Evolutionary conservation across 1,140 invertebrate species (phyloP).

Genomic region (Neoseiulus cucumeris): DNA sequence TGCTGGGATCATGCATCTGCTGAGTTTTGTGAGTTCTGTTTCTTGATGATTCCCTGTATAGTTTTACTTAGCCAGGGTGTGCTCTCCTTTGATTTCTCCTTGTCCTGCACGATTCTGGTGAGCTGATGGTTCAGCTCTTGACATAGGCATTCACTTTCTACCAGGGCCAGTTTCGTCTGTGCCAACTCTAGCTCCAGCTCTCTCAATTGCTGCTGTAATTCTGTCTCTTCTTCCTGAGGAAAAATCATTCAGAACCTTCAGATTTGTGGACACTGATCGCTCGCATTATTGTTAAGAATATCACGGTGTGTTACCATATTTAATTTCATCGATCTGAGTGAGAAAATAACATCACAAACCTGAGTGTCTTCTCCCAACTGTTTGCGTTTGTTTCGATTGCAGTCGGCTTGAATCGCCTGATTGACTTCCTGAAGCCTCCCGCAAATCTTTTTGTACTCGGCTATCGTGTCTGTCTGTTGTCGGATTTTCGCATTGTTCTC

Average conservation of each 20-base stretch:
- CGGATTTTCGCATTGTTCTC: constrained; percentile 42
- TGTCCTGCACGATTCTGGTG: neutral
- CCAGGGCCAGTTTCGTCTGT: constrained; percentile 83
- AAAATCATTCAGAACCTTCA: constrained; percentile 14
- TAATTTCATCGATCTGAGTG: neutral
- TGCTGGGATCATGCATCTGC: too few species aligned
- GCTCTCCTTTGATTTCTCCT: neutral
- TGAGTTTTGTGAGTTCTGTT: neutral
- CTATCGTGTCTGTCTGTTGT: constrained; percentile 31
- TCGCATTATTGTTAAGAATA: neutral
- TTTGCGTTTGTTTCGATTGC: constrained; percentile 8
- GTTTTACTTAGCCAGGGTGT: constrained; percentile 2
- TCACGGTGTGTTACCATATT: neutral
- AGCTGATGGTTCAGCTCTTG: constrained; percentile 34
- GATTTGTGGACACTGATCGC: neutral
- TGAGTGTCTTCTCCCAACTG: neutral
- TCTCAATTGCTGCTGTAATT: constrained; percentile 38
- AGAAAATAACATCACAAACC: neutral
- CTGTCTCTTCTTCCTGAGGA: constrained; percentile 22
- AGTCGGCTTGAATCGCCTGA: neutral
- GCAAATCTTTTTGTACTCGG: constrained; percentile 43
- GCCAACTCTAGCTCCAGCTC: constrained; percentile 87
- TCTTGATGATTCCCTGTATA: constrained; percentile 7
- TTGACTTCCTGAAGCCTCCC: neutral
- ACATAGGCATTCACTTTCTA: constrained; percentile 89